Percentiles rank a stretch among this genome's conserved stretches.
Evolutionary conservation across 2,888 invertebrate genomes (phyloP).

Genomic region (Pocota personata): DNA sequence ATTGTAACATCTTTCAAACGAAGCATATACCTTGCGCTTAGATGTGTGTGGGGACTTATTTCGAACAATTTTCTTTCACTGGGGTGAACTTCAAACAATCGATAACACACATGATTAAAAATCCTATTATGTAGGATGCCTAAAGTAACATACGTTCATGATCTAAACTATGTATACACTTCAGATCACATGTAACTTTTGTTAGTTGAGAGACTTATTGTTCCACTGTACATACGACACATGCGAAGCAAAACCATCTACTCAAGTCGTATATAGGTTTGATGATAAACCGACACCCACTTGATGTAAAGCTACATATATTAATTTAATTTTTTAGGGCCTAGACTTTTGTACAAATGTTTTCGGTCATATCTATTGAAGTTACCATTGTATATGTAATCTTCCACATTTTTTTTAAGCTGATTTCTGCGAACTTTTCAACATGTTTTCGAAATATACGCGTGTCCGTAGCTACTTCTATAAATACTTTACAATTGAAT

Average conservation of each 20-base stretch:
- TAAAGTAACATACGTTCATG: neutral
- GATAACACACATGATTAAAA: neutral
- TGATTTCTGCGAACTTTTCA: neutral
- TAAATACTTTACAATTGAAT: neutral
- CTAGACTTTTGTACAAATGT: neutral
- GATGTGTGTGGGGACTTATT: neutral
- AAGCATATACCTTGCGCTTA: too few relatives aligned
- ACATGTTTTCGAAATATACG: neutral
- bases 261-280: too few relatives aligned
- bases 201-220: neutral
- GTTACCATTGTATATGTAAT: too few relatives aligned
- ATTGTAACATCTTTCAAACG: too few relatives aligned
- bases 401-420: neutral
- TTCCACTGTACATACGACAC: neutral
- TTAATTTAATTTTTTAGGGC: neutral
- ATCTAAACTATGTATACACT: neutral
- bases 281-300: neutral
- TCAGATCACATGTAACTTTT: neutral
- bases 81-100: neutral
- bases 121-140: neutral
- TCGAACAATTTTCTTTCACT: neutral
- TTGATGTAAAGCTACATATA: neutral
- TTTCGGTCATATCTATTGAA: too few relatives aligned
- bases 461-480: neutral
- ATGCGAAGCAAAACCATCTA: neutral